These are phyloP conservation scores for Rhinogobio ventralis DNA, from an alignment of 2,797 vertebrate genomes.

Conservation along the genomic window DNA sequence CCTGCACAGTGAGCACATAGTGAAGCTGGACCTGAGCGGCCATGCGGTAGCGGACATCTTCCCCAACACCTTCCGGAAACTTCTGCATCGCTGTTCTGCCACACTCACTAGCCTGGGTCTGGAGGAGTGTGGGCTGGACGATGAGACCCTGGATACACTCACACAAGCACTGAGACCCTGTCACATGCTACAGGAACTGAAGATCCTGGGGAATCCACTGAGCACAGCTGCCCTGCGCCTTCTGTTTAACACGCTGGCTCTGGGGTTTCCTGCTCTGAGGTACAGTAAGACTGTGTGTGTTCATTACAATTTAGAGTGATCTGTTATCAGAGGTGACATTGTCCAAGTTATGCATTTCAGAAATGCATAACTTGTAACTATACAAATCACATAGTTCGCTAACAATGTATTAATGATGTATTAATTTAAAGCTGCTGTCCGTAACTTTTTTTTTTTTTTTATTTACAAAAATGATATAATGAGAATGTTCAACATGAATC, in stretches of 20 bases:
- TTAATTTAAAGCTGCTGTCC: too few species aligned
- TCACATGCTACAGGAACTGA: conserved; percentile 82
- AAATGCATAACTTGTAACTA: too few species aligned
- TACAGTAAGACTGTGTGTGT: conserved; percentile 45
- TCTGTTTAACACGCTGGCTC: conserved; percentile 80
- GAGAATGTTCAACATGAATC: too few species aligned
- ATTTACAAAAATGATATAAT: too few species aligned
- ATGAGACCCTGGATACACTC: conserved; percentile 81
- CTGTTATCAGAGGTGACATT: too few species aligned
- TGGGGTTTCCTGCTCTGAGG: conserved; percentile 79
- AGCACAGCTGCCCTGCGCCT: conserved; percentile 77
- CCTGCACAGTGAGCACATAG: conserved; percentile 84
- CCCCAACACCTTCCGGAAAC: conserved; percentile 83
- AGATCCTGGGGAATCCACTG: conserved; percentile 91
- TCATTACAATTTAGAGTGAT: too few species aligned
- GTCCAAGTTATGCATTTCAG: too few species aligned
- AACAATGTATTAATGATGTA: too few species aligned
- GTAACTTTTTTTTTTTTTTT: too few species aligned
- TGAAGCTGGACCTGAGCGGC: conserved; percentile 91
- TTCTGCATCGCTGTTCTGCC: conserved; percentile 82
- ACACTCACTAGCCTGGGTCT: conserved; percentile 82
- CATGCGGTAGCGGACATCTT: conserved; percentile 82
- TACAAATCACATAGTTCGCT: too few species aligned
- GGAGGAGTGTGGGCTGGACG: conserved; percentile 90
- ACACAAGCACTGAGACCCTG: conserved; percentile 79